Percentiles rank a stretch among this genome's conserved stretches.
Conservation (phyloP, 2,888 invertebrate genomes). For the Athrips mouffetella region DNA sequence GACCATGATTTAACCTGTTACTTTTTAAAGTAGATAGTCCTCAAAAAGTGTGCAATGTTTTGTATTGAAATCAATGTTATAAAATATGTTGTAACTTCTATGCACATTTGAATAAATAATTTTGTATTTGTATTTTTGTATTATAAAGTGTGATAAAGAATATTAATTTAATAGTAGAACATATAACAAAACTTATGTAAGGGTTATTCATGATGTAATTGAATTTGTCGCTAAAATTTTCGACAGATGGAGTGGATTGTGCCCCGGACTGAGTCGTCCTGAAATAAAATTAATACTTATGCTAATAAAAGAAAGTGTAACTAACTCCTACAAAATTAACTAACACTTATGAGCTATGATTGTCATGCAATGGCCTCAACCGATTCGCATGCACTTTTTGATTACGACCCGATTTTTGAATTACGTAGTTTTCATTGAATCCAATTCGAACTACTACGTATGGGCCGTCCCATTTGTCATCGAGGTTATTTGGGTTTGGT, state of each 20-base stretch:
- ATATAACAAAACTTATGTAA: slow-evolving; percentile 23
- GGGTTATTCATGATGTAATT: slow-evolving; percentile 20
- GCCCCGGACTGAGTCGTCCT: not conserved
- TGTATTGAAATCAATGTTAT: too few species aligned
- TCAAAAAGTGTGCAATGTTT: too few species aligned
- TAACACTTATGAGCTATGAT: not conserved
- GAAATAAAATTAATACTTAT: not conserved
- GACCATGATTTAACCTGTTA: too few species aligned
- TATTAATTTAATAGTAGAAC: slow-evolving; percentile 22
- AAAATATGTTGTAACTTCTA: too few species aligned
- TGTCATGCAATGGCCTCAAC: slow-evolving; percentile 27
- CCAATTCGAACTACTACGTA: slow-evolving; percentile 29
- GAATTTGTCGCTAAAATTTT: not conserved
- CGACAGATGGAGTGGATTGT: not conserved
- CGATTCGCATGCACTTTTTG: slow-evolving; percentile 29
- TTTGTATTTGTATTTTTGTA: too few species aligned
- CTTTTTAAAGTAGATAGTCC: too few species aligned
- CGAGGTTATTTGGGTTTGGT: slow-evolving; percentile 35
- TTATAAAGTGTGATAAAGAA: slow-evolving; percentile 22
- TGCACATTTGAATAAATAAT: too few species aligned
- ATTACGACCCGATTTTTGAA: slow-evolving; percentile 23
- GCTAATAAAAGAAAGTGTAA: too few species aligned
- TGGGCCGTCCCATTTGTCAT: slow-evolving; percentile 37
- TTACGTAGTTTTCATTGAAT: slow-evolving; percentile 31
- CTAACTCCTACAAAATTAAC: too few species aligned